Base-by-base conservation (phyloP, 2,888 invertebrate species). In the Xestia ashworthii region DNA sequence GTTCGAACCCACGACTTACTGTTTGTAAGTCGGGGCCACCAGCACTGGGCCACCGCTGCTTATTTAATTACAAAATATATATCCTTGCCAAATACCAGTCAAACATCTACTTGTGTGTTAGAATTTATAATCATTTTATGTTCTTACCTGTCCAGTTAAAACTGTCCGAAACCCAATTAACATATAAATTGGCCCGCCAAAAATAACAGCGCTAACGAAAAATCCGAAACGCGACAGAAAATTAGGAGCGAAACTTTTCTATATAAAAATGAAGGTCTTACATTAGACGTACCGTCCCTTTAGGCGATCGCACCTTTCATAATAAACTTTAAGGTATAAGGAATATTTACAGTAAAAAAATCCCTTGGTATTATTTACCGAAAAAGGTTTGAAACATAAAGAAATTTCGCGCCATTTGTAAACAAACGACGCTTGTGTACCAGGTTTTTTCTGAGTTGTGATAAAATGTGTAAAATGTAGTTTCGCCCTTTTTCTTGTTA, bases 321-420 rank as follows among this genome's bases (percentile, higher is more conserved):
- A 87, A 89, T 89, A 90, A 89, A 90, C 89, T 84, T 82, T 81
- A 84, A 84, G 82, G 81, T 82, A 89, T 89, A 89, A 84, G 46
- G 81, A 86, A 90, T 89, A 90, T 87, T 87, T 84, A 78, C 87
- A 83, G 73, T 77, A 82, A 86, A 88, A 78, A 89, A 87, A 81
- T 68, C 76, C 82, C 71, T 78, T 46, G 80, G 75, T 85, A 88
- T 88, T 87, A 90, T 91, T 90, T 89, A 88, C 88, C 85, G 86
- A 88, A 91, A 92, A 92, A 90, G 92, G 92, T 91, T 90, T 87
- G 80, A 79, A 70, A 85, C 89, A 91, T 92, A 93, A 93, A 93
- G 91, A 93, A 88, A 92, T 92, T 91, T 92, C 88, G 89, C 91
- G 78, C 90, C 91, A 93, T 93, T 93, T 91, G 90, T 89, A 93